Evolutionary conservation across 2,888 invertebrate species (phyloP).

Genomic region (Tetranychus piercei): DNA sequence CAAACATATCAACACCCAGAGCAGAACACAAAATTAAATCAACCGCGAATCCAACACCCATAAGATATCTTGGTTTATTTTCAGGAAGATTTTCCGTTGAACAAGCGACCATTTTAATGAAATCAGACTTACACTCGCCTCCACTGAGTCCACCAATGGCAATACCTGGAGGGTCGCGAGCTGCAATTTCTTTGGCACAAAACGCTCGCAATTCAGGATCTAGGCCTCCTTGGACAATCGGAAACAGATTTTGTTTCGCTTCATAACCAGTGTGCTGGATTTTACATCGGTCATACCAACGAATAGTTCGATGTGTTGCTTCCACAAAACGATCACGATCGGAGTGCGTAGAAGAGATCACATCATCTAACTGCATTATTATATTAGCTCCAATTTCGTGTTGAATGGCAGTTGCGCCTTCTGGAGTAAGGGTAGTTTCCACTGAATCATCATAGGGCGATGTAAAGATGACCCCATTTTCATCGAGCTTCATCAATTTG

Average conservation of each 20-base stretch:
- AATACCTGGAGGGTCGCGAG: slow-evolving; percentile 69
- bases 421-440: slow-evolving; percentile 76
- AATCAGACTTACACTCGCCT: slow-evolving; percentile 82
- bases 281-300: slow-evolving; percentile 88
- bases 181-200: slow-evolving; percentile 58
- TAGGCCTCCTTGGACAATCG: slow-evolving; percentile 93
- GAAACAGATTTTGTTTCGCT: slow-evolving; percentile 65
- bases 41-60: slow-evolving; percentile 85
- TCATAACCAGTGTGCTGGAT: slow-evolving; percentile 45
- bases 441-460: slow-evolving; percentile 61
- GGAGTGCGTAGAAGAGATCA: slow-evolving; percentile 58
- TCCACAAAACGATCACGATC: slow-evolving; percentile 46
- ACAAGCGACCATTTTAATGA: slow-evolving; percentile 86
- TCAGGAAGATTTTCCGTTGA: slow-evolving; percentile 69
- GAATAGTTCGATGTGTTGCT: slow-evolving; percentile 72
- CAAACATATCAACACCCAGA: slow-evolving; percentile 91
- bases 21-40: slow-evolving; percentile 90
- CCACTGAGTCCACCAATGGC: slow-evolving; percentile 94
- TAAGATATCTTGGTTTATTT: slow-evolving; percentile 77
- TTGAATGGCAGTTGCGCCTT: slow-evolving; percentile 86
- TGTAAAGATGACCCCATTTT: slow-evolving; percentile 81
- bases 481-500: slow-evolving; percentile 82
- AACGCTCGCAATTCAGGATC: slow-evolving; percentile 53
- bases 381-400: slow-evolving; percentile 52
- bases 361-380: slow-evolving; percentile 98